Percentiles rank a stretch among this genome's conserved stretches.
phyloP scores from a whole-genome alignment of 2,888 invertebrate genomes.

The Parnassius smintheus region DNA sequence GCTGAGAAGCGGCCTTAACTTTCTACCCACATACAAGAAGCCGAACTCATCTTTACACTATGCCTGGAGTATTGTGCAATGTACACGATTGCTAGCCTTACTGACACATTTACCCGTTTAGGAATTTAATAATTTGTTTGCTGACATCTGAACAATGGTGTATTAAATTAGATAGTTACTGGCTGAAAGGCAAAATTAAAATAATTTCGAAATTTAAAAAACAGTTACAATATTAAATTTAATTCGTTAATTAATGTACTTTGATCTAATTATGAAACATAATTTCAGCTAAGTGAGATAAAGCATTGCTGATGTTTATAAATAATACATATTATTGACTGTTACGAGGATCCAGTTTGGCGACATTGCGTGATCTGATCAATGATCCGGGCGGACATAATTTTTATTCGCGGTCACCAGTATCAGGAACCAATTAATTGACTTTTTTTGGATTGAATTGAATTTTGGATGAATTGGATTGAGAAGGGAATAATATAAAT shows the following conservation, averaged over 20 bases:
- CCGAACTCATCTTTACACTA: constrained; percentile 59
- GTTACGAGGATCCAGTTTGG: constrained; percentile 69
- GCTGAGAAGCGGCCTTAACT: constrained; percentile 67
- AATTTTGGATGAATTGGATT: constrained; percentile 37
- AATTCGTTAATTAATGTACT: constrained; percentile 9
- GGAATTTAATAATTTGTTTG: constrained; percentile 62
- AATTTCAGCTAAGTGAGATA: constrained; percentile 8
- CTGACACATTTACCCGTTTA: constrained; percentile 71
- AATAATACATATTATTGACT: constrained; percentile 68
- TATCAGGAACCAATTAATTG: constrained; percentile 69
- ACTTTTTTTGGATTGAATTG: constrained; percentile 33
- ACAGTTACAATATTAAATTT: neutral
- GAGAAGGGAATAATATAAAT: constrained; percentile 54
- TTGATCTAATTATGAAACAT: constrained; percentile 2
- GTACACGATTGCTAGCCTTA: constrained; percentile 48
- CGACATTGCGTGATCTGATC: constrained; percentile 77
- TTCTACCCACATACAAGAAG: constrained; percentile 61
- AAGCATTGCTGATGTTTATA: constrained; percentile 53
- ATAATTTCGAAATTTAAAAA: neutral
- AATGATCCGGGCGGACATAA: constrained; percentile 66
- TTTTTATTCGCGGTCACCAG: constrained; percentile 50
- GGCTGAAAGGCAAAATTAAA: constrained; percentile 39
- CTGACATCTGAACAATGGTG: constrained; percentile 65
- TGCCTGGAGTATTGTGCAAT: constrained; percentile 62
- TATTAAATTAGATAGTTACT: constrained; percentile 51